phyloP scores from a whole-genome alignment of 1,140 invertebrate species.

The Drosophila dunni region DNA sequence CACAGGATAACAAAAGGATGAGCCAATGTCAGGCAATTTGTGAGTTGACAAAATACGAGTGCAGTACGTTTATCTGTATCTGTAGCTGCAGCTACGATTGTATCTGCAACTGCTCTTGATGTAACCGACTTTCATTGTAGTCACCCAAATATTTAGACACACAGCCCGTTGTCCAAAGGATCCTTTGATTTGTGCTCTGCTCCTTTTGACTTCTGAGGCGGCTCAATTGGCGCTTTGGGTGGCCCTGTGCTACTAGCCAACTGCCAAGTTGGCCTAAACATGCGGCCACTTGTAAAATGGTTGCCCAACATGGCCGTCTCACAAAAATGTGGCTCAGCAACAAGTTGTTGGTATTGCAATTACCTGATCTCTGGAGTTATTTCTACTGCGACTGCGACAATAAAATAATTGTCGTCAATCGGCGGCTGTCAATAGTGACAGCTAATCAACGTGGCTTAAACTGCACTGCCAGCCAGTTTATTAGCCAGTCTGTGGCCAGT shows the following conservation, averaged over 20 bases:
- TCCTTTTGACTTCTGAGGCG: constrained; percentile 34
- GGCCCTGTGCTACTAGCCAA: constrained; percentile 46
- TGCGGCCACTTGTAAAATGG: constrained; percentile 78
- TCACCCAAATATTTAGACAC: constrained; percentile 75
- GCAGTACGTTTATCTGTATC: constrained; percentile 5
- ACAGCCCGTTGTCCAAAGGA: constrained; percentile 39
- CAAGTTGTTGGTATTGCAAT: constrained; percentile 64
- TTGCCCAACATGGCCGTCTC: constrained; percentile 60
- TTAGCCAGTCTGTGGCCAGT: not conserved
- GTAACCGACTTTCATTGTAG: constrained; percentile 41
- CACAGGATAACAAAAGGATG: constrained; percentile 58
- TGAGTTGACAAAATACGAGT: constrained; percentile 82
- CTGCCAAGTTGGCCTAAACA: constrained; percentile 48
- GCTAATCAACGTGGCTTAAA: constrained; percentile 62
- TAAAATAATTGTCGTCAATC: constrained; percentile 82
- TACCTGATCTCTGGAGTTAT: constrained; percentile 10
- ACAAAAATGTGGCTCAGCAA: constrained; percentile 60
- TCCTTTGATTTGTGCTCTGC: constrained; percentile 44
- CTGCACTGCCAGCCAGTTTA: not conserved
- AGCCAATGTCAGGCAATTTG: constrained; percentile 67
- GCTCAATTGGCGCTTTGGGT: constrained; percentile 72
- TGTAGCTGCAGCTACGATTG: constrained; percentile 4
- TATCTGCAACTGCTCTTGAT: constrained; percentile 10
- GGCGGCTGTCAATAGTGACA: constrained; percentile 78
- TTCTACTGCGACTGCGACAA: constrained; percentile 36